Conservation (phyloP, 2,797 vertebrate genomes). For the Bovichtus variegatus region DNA sequence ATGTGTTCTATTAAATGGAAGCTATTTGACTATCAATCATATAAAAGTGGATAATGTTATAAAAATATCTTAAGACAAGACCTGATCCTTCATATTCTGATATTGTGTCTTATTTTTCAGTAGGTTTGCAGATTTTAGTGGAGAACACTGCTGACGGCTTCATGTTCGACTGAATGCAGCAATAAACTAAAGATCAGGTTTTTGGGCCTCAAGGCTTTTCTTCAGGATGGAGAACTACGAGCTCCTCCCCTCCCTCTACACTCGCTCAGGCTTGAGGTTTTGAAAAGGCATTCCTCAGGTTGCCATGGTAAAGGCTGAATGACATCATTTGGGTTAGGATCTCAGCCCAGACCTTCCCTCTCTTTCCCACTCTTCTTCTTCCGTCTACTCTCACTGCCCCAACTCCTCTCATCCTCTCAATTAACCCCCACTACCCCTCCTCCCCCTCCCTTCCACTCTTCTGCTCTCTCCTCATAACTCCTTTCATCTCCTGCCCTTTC, state of each 20-base stretch:
- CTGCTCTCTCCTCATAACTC: constrained; percentile 62
- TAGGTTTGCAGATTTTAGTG: not conserved
- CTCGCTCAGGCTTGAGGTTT: constrained; percentile 51
- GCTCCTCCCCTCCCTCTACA: constrained; percentile 33
- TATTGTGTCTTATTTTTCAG: not conserved
- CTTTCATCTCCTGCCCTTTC: constrained; percentile 76
- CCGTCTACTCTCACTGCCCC: constrained; percentile 49
- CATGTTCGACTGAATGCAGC: constrained; percentile 46
- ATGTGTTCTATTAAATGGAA: not conserved
- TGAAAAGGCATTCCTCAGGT: constrained; percentile 81
- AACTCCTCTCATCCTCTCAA: constrained; percentile 73
- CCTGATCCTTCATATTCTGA: not conserved
- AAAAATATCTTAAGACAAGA: not conserved
- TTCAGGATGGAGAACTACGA: constrained; percentile 26
- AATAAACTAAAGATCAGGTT: constrained; percentile 51
- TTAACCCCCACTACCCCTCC: constrained; percentile 61
- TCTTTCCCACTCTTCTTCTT: constrained; percentile 46
- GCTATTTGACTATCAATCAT: not conserved
- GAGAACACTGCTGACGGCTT: constrained; percentile 21
- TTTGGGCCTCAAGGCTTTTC: constrained; percentile 55
- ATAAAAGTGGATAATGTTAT: not conserved
- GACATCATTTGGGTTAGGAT: constrained; percentile 77
- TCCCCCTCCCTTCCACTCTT: constrained; percentile 44
- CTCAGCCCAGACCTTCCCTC: constrained; percentile 61
- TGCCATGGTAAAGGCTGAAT: constrained; percentile 80